phyloP scores from a whole-genome alignment of 2,888 invertebrate genomes.

The Heliconius charithonia region DNA sequence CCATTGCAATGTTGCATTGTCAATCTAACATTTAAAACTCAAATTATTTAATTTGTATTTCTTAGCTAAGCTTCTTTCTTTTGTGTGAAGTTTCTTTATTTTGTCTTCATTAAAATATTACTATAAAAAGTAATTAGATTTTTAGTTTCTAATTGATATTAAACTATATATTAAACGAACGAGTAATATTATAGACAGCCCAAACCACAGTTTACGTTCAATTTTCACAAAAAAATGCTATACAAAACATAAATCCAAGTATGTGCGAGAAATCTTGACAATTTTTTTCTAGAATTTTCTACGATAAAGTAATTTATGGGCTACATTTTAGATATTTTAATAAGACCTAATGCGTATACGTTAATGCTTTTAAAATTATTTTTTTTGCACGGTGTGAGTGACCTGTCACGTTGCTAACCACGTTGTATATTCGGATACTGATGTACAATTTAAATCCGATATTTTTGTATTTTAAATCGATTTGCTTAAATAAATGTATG shows the following conservation, averaged over 20 bases:
- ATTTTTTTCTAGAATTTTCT: neutral
- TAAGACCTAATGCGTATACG: neutral
- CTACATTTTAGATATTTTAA: constrained; percentile 16
- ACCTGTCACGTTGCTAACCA: constrained; percentile 56
- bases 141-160: no score
- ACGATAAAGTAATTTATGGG: neutral
- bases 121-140: neutral
- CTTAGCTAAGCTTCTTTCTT: no score
- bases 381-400: constrained; percentile 50
- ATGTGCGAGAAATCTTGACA: no score
- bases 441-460: constrained; percentile 46
- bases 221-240: neutral
- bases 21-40: no score
- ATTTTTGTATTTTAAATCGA: constrained; percentile 35
- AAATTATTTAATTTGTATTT: no score
- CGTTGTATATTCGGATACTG: constrained; percentile 45
- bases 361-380: constrained; percentile 15
- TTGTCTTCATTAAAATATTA: neutral
- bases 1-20: no score
- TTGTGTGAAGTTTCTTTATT: neutral
- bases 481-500: constrained; percentile 14
- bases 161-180: neutral
- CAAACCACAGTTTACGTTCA: no score
- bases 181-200: neutral
- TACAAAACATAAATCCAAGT: neutral